Evolutionary conservation across 1,140 invertebrate genomes (phyloP).

Genomic region (Drosophila prosaltans): DNA sequence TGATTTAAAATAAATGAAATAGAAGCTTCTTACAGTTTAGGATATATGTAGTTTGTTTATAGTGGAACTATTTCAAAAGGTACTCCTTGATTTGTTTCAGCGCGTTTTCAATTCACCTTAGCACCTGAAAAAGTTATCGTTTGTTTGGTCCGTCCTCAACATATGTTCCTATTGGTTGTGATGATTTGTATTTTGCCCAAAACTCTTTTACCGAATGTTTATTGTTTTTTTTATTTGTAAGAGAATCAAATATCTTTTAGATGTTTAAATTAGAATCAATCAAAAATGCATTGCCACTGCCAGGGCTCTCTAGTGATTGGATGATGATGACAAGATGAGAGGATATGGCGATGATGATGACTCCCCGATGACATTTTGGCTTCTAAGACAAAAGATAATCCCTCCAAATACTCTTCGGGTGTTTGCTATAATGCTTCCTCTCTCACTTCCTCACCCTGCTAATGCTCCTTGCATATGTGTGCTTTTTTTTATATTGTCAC

Average conservation of each 20-base stretch:
- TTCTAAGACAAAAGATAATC: slow-evolving; percentile 8
- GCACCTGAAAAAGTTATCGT: too few relatives aligned
- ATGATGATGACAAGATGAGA: slow-evolving; percentile 12
- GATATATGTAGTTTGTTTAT: too few relatives aligned
- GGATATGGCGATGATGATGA: slow-evolving; percentile 19
- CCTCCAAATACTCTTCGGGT: not conserved
- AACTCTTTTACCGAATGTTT: slow-evolving; percentile 22
- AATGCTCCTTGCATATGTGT: not conserved
- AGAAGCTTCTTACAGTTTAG: too few relatives aligned
- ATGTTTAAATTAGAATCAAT: not conserved
- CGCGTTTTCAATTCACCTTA: too few relatives aligned
- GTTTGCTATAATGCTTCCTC: not conserved
- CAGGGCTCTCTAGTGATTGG: slow-evolving; percentile 18
- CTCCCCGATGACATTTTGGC: slow-evolving; percentile 31
- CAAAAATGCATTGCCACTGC: slow-evolving; percentile 28
- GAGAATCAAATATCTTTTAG: not conserved
- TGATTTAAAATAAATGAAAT: too few relatives aligned
- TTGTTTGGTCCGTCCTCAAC: too few relatives aligned
- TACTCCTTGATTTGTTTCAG: too few relatives aligned
- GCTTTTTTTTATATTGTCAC: slow-evolving; percentile 21
- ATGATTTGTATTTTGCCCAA: too few relatives aligned
- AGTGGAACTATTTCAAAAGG: too few relatives aligned
- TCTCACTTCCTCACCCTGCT: not conserved
- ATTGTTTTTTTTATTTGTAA: not conserved
- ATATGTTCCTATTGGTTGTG: too few relatives aligned